Evolutionary conservation across 2,113 vertebrate species (phyloP).

Genomic region (Phalacrocorax carbo): DNA sequence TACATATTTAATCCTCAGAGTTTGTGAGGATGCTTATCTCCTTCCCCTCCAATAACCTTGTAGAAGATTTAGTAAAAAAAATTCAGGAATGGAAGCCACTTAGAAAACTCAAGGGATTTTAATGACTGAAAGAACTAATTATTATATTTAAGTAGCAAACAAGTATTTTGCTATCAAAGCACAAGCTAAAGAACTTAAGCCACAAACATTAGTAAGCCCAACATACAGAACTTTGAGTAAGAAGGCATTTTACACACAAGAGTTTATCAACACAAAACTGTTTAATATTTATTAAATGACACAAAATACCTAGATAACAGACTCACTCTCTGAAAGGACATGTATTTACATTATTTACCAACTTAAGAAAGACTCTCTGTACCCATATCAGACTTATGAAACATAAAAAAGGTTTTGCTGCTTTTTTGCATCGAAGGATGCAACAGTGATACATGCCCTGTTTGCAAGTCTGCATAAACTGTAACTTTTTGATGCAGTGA

Average conservation of each 20-base stretch:
- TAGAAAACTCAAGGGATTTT: conserved; percentile 62
- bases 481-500: conserved; percentile 66
- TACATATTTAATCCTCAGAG: background rate
- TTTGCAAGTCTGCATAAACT: conserved; percentile 65
- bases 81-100: conserved; percentile 52
- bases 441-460: conserved; percentile 61
- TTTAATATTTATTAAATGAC: conserved; percentile 82
- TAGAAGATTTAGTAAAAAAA: background rate
- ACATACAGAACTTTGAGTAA: conserved; percentile 34
- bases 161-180: conserved; percentile 26
- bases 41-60: background rate
- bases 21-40: background rate
- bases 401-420: conserved; percentile 71
- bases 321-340: conserved; percentile 77
- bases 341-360: conserved; percentile 81
- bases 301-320: conserved; percentile 80
- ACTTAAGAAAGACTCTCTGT: conserved; percentile 75
- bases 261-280: conserved; percentile 76
- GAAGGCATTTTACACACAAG: conserved; percentile 53
- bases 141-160: conserved; percentile 35
- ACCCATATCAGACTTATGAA: conserved; percentile 73
- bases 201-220: conserved; percentile 41
- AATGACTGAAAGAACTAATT: conserved; percentile 45
- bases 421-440: conserved; percentile 67
- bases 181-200: conserved; percentile 29